Conservation (phyloP, 2,113 vertebrate species). For the Apaloderma vittatum region DNA sequence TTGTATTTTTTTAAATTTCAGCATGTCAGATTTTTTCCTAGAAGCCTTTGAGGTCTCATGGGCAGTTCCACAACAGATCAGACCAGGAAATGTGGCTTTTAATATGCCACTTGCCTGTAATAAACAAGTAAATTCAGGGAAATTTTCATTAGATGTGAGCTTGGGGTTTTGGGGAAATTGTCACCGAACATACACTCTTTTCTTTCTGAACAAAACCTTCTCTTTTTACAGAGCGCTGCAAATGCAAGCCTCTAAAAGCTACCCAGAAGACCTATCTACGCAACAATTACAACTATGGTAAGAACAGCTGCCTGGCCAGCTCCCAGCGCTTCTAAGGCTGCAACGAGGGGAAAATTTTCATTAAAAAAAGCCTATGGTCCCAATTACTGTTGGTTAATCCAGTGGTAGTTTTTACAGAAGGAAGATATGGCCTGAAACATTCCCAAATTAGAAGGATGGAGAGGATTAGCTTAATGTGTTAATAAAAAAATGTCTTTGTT, state of each 20-base stretch:
- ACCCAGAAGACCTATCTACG: conserved; percentile 88
- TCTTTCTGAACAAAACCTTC: neutral
- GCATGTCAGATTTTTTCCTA: neutral
- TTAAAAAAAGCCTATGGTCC: neutral
- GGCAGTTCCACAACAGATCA: neutral
- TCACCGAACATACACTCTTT: neutral
- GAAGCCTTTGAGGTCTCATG: neutral
- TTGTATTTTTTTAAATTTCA: neutral
- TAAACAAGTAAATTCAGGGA: neutral
- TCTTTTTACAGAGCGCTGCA: conserved; percentile 88
- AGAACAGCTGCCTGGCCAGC: conserved; percentile 44
- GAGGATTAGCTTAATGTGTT: neutral
- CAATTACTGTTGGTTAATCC: neutral
- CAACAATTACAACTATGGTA: conserved; percentile 99
- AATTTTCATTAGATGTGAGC: neutral
- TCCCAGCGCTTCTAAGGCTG: neutral
- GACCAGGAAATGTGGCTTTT: neutral
- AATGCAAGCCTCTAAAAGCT: conserved; percentile 88
- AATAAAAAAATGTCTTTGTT: neutral
- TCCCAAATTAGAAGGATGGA: neutral
- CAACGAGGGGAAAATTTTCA: neutral
- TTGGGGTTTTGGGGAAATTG: neutral
- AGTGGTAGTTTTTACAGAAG: neutral
- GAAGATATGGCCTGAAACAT: neutral
- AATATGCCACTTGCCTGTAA: neutral